These are phyloP conservation scores for Thysanoteuthis rhombus DNA, from an alignment of 2,888 invertebrate genomes.

Conservation along the genomic window DNA sequence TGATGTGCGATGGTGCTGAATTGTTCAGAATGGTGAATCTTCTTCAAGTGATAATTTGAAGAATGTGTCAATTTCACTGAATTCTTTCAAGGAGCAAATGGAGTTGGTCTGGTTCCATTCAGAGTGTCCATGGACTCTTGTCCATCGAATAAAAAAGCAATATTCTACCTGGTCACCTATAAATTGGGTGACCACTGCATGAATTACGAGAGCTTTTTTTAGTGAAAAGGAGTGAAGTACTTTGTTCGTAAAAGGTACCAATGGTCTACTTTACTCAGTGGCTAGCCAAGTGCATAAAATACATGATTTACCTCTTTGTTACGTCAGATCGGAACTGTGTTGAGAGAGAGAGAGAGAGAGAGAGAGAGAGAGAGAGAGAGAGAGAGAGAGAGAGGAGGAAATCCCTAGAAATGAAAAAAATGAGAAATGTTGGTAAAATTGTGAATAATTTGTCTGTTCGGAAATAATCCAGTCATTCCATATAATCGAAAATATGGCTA, in stretches of 20 bases:
- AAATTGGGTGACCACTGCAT: not conserved
- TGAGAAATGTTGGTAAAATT: not conserved
- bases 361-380: rapidly evolving
- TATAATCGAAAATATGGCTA: too few species aligned
- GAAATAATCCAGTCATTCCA: too few species aligned
- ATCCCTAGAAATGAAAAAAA: not conserved
- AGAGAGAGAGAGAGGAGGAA: not conserved
- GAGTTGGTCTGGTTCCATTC: not conserved
- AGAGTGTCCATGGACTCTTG: not conserved
- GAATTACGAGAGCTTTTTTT: not conserved
- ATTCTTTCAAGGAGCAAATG: not conserved
- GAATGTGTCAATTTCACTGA: not conserved
- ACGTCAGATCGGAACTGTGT: not conserved
- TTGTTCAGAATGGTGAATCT: not conserved
- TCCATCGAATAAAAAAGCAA: not conserved
- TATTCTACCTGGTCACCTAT: not conserved
- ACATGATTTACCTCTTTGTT: not conserved
- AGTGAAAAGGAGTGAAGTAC: not conserved
- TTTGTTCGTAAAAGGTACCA: not conserved
- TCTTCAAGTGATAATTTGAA: not conserved
- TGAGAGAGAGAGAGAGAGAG: too few species aligned
- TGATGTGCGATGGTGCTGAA: too few species aligned
- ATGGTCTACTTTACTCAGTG: not conserved
- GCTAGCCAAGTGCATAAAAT: not conserved
- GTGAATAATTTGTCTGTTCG: too few species aligned